Conservation (phyloP, 1,140 invertebrate genomes). For the Nomia melanderi region DNA sequence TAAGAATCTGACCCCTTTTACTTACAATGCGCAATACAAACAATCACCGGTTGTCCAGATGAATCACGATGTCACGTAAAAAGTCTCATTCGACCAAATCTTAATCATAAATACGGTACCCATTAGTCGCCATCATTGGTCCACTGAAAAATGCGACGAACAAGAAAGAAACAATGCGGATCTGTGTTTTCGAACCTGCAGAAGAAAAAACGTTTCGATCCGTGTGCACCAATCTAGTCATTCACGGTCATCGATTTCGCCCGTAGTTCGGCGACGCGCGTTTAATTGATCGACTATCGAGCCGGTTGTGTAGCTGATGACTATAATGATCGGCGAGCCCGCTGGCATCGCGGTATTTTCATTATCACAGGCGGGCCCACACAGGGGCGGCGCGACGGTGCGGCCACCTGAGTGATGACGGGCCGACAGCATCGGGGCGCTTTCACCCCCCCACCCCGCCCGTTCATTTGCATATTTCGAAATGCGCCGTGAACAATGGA, state of each 20-base stretch:
- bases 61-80: too few relatives aligned
- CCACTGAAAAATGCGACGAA: too few relatives aligned
- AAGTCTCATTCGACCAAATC: too few relatives aligned
- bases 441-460: slow-evolving; percentile 65
- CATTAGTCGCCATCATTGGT: too few relatives aligned
- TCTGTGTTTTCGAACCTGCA: slow-evolving; percentile 22
- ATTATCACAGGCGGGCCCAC: slow-evolving; percentile 66
- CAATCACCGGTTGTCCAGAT: too few relatives aligned
- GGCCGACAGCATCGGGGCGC: slow-evolving; percentile 37
- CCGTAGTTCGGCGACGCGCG: slow-evolving; percentile 40
- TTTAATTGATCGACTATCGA: slow-evolving; percentile 72
- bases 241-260: slow-evolving; percentile 55
- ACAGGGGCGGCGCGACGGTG: slow-evolving; percentile 27
- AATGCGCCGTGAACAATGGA: slow-evolving; percentile 54
- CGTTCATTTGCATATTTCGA: slow-evolving; percentile 74
- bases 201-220: background rate
- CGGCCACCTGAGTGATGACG: slow-evolving; percentile 66
- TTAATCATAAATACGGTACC: too few relatives aligned
- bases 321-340: slow-evolving; percentile 62
- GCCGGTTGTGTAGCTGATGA: slow-evolving; percentile 71
- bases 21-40: too few relatives aligned
- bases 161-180: too few relatives aligned
- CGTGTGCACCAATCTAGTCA: slow-evolving; percentile 1
- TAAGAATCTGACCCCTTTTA: too few relatives aligned
- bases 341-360: slow-evolving; percentile 72